Evolutionary conservation across 2,113 vertebrate genomes (phyloP), one percentile per base, ranked within the genome.

Genomic region (Hippocampus comes): DNA sequence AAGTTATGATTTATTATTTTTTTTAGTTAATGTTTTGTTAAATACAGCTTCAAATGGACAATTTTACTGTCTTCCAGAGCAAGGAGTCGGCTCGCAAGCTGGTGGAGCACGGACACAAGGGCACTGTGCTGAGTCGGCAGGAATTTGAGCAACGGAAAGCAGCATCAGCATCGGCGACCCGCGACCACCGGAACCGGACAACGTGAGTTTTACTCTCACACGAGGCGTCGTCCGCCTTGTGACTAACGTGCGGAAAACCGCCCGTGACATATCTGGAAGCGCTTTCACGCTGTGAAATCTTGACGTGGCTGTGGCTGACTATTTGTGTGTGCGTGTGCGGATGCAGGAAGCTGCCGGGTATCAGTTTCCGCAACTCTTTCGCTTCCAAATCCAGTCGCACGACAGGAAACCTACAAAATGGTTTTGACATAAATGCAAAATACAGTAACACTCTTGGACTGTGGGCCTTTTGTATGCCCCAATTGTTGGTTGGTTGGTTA

Each of bases 101-200:
- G 91, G 93, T 95, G 89, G 93, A 95, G 86, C 86, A 91, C 55
- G 93, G 94, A 75, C 90, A 93, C 89, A 93, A 93, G 65, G 93
- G 91, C 87, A 92, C 66, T 10, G 91, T 93, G 59, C 83, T 94
- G 72, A 94, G 84, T 79, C 92, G 91, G 74, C 90, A 94, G 86
- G 93, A 95, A 70, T 95, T 95, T 41, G 87, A 94, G 87, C 90
- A 91, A 64, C 89, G 78, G 79, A 96, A 93, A 79, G 86, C 92
- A 76, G 90, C 90, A 41, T 93, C 90, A 1, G 91, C 90, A 59
- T 89, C 89, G 49, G 90, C 90, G 25, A 11, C 51, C 17, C 71
- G 87, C 66, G 87, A 90, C 67, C 89, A 86, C 83, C 89, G 83
- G 71, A 91, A 81, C 53, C 90, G 90, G 72, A 86, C 88, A 72